Percentiles rank a stretch among this genome's conserved stretches.
Evolutionary conservation across 2,888 invertebrate genomes (phyloP).

Genomic region (Leptopilina drosophilae): DNA sequence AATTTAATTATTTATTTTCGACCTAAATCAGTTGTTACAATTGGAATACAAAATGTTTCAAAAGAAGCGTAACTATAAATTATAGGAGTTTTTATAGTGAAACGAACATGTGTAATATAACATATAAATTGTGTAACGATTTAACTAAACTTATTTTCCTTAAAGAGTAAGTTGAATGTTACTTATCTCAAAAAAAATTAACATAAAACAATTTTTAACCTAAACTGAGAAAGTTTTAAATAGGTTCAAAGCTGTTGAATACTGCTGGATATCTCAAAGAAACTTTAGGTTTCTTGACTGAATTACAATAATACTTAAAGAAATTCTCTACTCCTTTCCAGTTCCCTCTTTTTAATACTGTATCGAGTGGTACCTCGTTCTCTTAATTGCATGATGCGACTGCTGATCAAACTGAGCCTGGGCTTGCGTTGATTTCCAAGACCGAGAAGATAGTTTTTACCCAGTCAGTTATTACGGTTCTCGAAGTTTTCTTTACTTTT

Average conservation of each 20-base stretch:
- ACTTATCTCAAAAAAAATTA: too few species aligned
- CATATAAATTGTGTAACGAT: too few species aligned
- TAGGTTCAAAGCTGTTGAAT: background rate
- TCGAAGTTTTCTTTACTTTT: background rate
- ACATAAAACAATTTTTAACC: too few species aligned
- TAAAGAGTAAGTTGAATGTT: too few species aligned
- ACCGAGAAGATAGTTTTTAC: background rate
- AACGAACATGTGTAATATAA: too few species aligned
- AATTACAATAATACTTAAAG: background rate
- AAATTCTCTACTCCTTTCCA: background rate
- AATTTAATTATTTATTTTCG: too few species aligned
- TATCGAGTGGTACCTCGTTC: background rate
- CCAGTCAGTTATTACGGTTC: background rate
- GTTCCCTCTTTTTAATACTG: background rate
- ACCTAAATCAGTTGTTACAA: too few species aligned
- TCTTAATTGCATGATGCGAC: background rate
- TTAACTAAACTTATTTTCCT: too few species aligned
- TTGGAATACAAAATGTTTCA: too few species aligned
- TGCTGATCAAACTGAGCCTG: background rate
- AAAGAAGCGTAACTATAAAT: too few species aligned
- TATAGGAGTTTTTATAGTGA: too few species aligned
- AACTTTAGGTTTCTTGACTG: background rate
- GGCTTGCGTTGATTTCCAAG: background rate
- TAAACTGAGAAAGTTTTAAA: background rate
- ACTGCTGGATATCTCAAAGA: background rate